Base-by-base conservation (phyloP, 64 coral and sea anemone genomes). In the Actinia tenebrosa region DNA sequence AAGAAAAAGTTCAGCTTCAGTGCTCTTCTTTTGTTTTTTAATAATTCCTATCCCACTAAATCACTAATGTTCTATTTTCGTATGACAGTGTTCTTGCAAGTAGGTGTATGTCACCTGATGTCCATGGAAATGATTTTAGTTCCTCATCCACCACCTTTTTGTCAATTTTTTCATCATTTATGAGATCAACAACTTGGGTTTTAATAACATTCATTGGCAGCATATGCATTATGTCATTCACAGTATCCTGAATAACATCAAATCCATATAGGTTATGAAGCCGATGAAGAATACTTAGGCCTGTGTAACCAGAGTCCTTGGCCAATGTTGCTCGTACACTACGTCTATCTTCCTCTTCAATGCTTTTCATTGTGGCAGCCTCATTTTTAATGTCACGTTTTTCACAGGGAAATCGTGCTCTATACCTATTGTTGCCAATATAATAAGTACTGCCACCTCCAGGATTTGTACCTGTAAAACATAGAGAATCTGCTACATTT, bases 51-150 rank as follows among this genome's bases (percentile, higher is more conserved):
- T n/a, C n/a, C n/a, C n/a, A n/a, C n/a, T n/a, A n/a, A n/a, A n/a
- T n/a, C n/a, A n/a, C n/a, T n/a, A n/a, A n/a, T n/a, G n/a, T n/a
- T n/a, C n/a, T n/a, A n/a, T n/a, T n/a, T n/a, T n/a, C n/a, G n/a
- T n/a, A n/a, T n/a, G n/a, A n/a, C n/a, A n/a, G n/a, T n/a, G n/a
- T n/a, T n/a, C n/a, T n/a, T n/a, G n/a, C n/a, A n/a, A n/a, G n/a
- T n/a, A n/a, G n/a, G n/a, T n/a, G n/a, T n/a, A n/a, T n/a, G n/a
- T n/a, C n/a, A 87, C 86, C 86, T 87, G 86, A 26, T 71, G 86
- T 87, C 86, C 86, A 87, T 78, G 86, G 71, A 87, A 87, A 87
- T 50, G 69, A 87, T n/a, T 78, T 26, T 30, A 87, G 50, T 47
- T 78, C 58, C 77, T 79, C 77, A 42, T 78, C 64, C 69, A 78